Evolutionary conservation across 2,888 invertebrate genomes (phyloP).

Genomic region (Germaria angustata): DNA sequence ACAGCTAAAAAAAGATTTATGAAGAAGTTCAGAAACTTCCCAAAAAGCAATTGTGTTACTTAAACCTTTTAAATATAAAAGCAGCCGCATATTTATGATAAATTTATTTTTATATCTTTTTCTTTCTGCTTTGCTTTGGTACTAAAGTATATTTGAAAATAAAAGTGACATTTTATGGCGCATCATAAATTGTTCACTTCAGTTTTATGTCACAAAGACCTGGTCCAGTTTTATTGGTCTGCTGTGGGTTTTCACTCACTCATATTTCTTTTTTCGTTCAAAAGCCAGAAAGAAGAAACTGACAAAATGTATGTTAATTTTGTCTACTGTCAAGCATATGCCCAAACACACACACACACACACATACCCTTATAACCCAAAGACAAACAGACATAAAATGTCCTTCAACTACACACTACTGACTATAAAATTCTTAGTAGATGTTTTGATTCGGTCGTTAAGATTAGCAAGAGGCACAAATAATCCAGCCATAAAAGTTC

Average conservation of each 20-base stretch:
- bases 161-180: conserved; percentile 77
- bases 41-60: background rate
- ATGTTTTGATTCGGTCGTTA: conserved; percentile 53
- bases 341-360: too few relatives aligned
- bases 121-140: background rate
- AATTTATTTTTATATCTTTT: conserved; percentile 37
- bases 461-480: conserved; percentile 47
- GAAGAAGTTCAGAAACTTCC: background rate
- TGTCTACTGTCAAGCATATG: background rate
- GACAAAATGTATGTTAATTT: conserved; percentile 60
- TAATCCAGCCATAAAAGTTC: conserved; percentile 26
- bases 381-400: conserved; percentile 21
- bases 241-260: background rate
- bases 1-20: too few relatives aligned
- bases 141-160: conserved; percentile 56
- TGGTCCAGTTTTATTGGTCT: conserved; percentile 54
- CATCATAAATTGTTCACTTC: conserved; percentile 72
- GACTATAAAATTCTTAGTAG: conserved; percentile 54
- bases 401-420: conserved; percentile 45
- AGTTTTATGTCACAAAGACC: conserved; percentile 41
- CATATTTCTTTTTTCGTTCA: background rate
- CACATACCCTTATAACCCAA: too few relatives aligned
- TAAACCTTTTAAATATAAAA: background rate
- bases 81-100: conserved; percentile 18
- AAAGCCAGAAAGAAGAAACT: background rate